Evolutionary conservation across 1,140 invertebrate genomes (phyloP).

Genomic region (Drosophila jambulina): DNA sequence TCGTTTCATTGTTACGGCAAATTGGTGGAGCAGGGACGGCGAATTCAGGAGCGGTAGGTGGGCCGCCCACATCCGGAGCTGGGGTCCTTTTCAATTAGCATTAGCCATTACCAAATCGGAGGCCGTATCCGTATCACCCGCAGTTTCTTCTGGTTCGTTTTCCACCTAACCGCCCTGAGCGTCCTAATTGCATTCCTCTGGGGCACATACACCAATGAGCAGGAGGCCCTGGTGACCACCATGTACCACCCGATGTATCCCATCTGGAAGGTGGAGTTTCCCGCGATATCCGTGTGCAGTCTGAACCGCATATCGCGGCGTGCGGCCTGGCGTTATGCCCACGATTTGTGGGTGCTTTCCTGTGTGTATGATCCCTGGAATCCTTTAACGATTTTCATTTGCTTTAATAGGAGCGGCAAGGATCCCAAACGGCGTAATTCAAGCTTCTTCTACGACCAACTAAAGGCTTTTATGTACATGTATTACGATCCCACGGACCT

Average conservation of each 20-base stretch:
- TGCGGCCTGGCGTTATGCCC: conserved; percentile 85
- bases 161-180: conserved; percentile 85
- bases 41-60: conserved; percentile 75
- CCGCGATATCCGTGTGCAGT: conserved; percentile 87
- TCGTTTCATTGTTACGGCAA: conserved; percentile 84
- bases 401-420: conserved; percentile 50
- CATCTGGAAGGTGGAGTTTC: conserved; percentile 87
- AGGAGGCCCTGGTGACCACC: conserved; percentile 86
- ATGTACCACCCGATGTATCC: conserved; percentile 86
- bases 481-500: conserved; percentile 48
- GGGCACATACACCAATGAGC: conserved; percentile 85
- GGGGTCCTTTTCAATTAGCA: conserved; percentile 63
- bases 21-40: conserved; percentile 75
- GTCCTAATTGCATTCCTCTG: conserved; percentile 86
- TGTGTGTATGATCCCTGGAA: too few relatives aligned
- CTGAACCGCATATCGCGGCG: conserved; percentile 87
- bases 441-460: conserved; percentile 58
- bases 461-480: conserved; percentile 49
- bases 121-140: conserved; percentile 25
- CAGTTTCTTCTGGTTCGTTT: conserved; percentile 86
- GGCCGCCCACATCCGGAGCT: conserved; percentile 3
- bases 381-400: neutral
- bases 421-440: conserved; percentile 56
- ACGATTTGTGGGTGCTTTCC: conserved; percentile 84
- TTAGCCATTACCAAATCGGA: conserved; percentile 28